These are phyloP conservation scores for Lamellibrachia columna DNA, from an alignment of 2,888 invertebrate species.

Conservation along the genomic window DNA sequence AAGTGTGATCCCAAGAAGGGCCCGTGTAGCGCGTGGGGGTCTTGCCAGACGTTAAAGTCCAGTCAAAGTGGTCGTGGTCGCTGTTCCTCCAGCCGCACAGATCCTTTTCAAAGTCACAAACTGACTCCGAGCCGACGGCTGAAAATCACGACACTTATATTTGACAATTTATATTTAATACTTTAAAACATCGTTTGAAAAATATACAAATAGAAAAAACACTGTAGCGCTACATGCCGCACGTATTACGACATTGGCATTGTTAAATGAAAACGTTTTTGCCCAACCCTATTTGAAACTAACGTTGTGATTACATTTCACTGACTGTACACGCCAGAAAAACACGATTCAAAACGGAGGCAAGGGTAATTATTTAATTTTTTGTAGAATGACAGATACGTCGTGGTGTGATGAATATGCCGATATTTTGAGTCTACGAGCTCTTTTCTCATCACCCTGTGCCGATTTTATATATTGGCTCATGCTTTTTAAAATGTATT, in stretches of 20 bases:
- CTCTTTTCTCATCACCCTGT: not conserved
- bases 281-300: not conserved
- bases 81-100: constrained; percentile 52
- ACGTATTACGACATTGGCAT: not conserved
- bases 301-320: not conserved
- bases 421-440: not conserved
- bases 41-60: constrained; percentile 44
- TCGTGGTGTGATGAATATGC: not conserved
- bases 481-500: too few species aligned
- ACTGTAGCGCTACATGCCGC: not conserved
- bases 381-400: not conserved
- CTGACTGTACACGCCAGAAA: not conserved
- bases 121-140: constrained; percentile 32
- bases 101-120: constrained; percentile 51
- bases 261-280: not conserved
- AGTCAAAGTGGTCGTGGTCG: constrained; percentile 49
- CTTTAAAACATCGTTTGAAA: not conserved
- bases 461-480: not conserved
- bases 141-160: constrained; percentile 19
- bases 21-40: constrained; percentile 50
- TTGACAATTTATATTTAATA: not conserved
- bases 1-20: constrained; percentile 51
- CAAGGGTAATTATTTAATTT: not conserved
- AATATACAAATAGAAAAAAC: not conserved
- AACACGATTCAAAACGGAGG: not conserved